Conservation (phyloP, 2,888 invertebrate genomes). For the Dolichomitus sp. region DNA sequence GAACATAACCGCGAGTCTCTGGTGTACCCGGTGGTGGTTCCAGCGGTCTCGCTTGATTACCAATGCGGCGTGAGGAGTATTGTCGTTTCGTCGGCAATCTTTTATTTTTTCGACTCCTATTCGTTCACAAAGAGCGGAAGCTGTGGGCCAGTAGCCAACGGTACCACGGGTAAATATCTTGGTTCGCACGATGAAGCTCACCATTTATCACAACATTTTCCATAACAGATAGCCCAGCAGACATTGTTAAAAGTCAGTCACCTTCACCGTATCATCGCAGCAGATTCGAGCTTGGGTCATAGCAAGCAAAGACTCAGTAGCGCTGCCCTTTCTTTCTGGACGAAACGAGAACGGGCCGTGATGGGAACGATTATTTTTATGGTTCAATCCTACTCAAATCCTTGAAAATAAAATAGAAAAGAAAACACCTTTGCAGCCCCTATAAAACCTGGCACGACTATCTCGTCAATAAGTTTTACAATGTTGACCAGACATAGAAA, state of each 20-base stretch:
- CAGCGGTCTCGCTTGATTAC: conserved; percentile 59
- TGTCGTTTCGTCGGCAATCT: conserved; percentile 50
- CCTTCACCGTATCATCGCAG: not conserved
- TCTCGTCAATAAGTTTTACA: conserved; percentile 16
- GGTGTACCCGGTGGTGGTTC: conserved; percentile 45
- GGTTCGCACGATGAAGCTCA: conserved; percentile 14
- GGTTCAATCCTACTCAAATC: not conserved
- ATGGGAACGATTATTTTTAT: conserved; percentile 43
- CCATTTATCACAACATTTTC: conserved; percentile 27
- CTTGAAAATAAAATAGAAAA: conserved; percentile 1
- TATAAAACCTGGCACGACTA: not conserved
- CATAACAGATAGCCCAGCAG: not conserved
- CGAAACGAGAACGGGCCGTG: conserved; percentile 2
- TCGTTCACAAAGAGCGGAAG: conserved; percentile 23
- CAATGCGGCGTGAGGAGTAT: conserved; percentile 56
- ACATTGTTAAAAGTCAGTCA: conserved; percentile 10
- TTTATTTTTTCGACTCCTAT: conserved; percentile 33
- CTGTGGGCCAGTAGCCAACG: conserved; percentile 40
- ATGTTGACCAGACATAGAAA: conserved; percentile 4
- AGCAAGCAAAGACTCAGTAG: conserved; percentile 1
- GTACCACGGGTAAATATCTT: not conserved
- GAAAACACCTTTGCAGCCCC: not conserved
- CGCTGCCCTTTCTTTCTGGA: not conserved
- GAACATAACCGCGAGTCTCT: conserved; percentile 54
- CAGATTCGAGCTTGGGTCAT: not conserved